A percentile compares a stretch with the other conserved stretches of the same genome.
phyloP scores from a whole-genome alignment of 1,140 invertebrate genomes.

The Lasioglossum baleicum region DNA sequence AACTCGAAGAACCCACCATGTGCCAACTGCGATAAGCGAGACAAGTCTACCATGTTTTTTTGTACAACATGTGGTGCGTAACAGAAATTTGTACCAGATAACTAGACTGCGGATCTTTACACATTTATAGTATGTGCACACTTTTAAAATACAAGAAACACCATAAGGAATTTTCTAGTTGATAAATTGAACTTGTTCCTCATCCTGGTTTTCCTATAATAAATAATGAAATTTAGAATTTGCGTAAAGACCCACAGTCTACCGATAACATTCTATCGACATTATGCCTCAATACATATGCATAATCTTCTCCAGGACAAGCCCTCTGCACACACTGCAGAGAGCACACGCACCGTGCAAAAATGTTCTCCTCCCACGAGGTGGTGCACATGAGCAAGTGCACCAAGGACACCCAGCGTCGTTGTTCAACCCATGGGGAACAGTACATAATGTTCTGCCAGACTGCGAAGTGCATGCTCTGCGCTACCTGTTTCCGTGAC shows the following conservation, averaged over 20 bases:
- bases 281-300: no score
- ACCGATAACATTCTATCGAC: no score
- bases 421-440: conserved; percentile 85
- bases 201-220: no score
- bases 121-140: no score
- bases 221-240: no score
- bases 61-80: conserved; percentile 85
- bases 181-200: no score
- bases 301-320: conserved; percentile 80
- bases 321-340: conserved; percentile 85
- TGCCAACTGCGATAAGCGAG: conserved; percentile 86
- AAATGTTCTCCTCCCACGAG: conserved; percentile 88
- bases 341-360: conserved; percentile 86
- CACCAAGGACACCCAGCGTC: conserved; percentile 83
- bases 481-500: conserved; percentile 86
- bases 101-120: no score
- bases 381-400: conserved; percentile 87
- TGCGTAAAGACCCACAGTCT: no score
- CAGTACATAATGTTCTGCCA: conserved; percentile 87
- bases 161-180: no score
- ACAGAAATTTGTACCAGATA: no score
- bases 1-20: conserved; percentile 86
- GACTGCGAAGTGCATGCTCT: conserved; percentile 84
- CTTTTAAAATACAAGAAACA: no score
- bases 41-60: conserved; percentile 85